Evolutionary conservation across 1,140 invertebrate genomes (phyloP), one percentile per base, ranked within the genome.

Genomic region (Acromyrmex charruanus): DNA sequence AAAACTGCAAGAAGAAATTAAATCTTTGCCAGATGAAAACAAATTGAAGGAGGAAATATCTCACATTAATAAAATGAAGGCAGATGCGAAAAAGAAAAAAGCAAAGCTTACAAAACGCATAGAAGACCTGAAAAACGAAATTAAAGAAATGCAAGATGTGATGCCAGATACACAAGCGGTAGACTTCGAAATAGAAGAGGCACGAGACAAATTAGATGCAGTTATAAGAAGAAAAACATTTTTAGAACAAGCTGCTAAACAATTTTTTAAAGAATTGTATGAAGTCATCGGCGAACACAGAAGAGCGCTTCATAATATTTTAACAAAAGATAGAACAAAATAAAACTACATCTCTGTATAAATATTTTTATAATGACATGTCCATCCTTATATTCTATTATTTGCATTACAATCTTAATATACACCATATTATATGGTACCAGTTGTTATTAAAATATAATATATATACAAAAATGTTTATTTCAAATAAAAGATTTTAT

Each of bases 241-340:
- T 55, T 12, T 92, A 21, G 75, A 94, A 28, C 55, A 92, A 86
- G 53, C 61, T 35, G 90, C 90, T 1, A 89, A 91, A 82, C 6
- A n/a, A 35, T 93, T 94, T 63, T 94, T 94, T 31, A 28, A 35
- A 4, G n/a, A 87, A 69, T 90, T 94, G 35, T 91, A 89, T 77
- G 35, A 89, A 39, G 85, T 89, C n/a, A 63, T 94, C 10, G 85
- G 86, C 1, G 80, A 91, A 5, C 89, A 94, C 5, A 91, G 88
- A 79, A 71, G 18, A n/a, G 51, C 86, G n/a, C 18, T 87, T n/a
- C 0, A 28, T 14, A 28, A 28, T 39, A 82, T 81, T 21, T 51
- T 88, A 77, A 44, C 6, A 21, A 86, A 72, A 68, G 14, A 9
- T 7, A 28, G 82, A 25, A 28, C 25, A 25, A 39, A 55, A 61